Conservation (phyloP, 2,797 vertebrate genomes). For the Mus caroli region DNA sequence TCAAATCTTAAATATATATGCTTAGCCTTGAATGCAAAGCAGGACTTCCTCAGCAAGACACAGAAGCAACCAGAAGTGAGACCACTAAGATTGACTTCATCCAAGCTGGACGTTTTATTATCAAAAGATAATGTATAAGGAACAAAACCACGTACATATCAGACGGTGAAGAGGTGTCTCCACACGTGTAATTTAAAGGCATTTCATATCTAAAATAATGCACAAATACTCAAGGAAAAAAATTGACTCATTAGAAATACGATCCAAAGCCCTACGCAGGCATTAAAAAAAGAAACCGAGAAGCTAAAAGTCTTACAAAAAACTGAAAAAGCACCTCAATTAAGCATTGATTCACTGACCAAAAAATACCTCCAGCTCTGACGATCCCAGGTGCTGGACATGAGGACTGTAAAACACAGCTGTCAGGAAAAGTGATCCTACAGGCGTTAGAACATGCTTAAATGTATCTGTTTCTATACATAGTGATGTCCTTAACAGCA, state of each 20-base stretch:
- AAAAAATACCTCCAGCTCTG: conserved; percentile 6
- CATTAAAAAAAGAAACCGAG: not conserved
- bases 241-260: conserved; percentile 3
- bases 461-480: not conserved
- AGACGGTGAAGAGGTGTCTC: not conserved
- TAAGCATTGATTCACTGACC: not conserved
- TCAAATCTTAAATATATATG: conserved; percentile 29
- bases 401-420: not conserved
- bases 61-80: conserved; percentile 3
- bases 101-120: not conserved
- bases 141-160: not conserved
- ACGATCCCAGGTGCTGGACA: not conserved
- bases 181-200: conserved; percentile 33
- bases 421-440: not conserved
- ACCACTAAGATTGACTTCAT: not conserved
- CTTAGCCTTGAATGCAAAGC: not conserved
- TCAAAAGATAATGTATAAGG: not conserved
- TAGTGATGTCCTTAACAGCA: not conserved
- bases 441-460: not conserved
- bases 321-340: conserved; percentile 20
- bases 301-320: conserved; percentile 8
- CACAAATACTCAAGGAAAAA: not conserved
- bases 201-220: not conserved
- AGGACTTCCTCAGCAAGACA: conserved; percentile 40
- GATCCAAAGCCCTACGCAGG: not conserved